Base-by-base conservation (phyloP, 2,888 invertebrate species). In the Metellina segmentata region DNA sequence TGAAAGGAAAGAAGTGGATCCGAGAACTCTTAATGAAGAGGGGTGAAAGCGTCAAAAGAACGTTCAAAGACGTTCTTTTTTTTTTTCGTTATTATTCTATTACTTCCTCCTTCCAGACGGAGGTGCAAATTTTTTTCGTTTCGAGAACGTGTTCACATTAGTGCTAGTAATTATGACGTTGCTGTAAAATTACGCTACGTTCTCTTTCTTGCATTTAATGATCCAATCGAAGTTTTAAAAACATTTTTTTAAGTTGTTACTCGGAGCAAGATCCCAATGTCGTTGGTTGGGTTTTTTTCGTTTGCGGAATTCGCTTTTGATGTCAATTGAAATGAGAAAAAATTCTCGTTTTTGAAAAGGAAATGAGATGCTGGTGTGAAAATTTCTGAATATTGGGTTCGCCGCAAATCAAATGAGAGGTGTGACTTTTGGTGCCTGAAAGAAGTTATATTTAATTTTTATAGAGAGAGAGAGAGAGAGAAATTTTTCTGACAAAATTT, bases 1-100 rank as follows among this genome's bases (percentile, higher is more conserved):
- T 79, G 34, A 79, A 79, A 79, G 61, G 61, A 0, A 34, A 77
- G 48, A 79, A 11, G 34, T 11, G 51, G 34, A 8, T 61, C 53
- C 20, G 34, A 79, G 61, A 79, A 79, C 77, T 79, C 79, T 79
- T 79, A 79, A 79, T 79, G 61, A 77, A 51, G 72, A 72, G 9
- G 19, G 20, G 20, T n/a, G 19, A 7, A 20, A 6, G 20, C 11
- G 79, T 79, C 77, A 77, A 77, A 79, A 79, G 13, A 51, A 61
- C 13, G 53, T 61, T 69, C 34, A 9, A 79, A 34, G 69, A 11
- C 61, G 11, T 61, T 61, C 16, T 61, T 1, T 61, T 61, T 61
- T 61, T 61, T 61, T 61, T 61, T 5, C 61, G 7, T 61, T 61
- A 61, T 61, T 61, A 61, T 61, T 61, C 61, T 61, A 61, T 61